Base-by-base conservation (phyloP, 2,113 vertebrate genomes). In the Etia nguti region DNA sequence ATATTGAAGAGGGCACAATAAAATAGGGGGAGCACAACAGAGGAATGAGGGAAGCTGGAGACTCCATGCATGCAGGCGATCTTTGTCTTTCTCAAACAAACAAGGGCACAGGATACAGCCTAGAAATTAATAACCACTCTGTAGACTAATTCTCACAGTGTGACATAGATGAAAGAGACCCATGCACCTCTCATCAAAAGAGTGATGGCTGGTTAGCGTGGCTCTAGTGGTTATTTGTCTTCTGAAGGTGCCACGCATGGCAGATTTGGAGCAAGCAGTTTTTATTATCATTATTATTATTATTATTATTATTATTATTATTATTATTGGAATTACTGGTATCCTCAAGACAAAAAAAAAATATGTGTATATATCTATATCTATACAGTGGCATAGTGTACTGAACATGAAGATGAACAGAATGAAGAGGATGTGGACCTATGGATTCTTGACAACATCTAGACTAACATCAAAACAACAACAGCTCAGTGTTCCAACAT, bases 51-150 rank as follows among this genome's bases (percentile, higher is more conserved):
- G 55, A 85, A 73, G 86, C 84, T 75, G 41, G 85, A 80, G 83
- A 87, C 59, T 52, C 8, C 87, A 82, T 73, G 85, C 79, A 90
- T 56, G 62, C 85, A 85, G 90, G 93, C 83, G 36, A 87, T 93
- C 92, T 91, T 94, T 93, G 91, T 94, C 95, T 95, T 95, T 96
- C 87, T 86, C 84, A 84, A 86, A 92, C 90, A 91, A 95, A 94
- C 93, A 96, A 95, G 95, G 95, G 92, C 93, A 92, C 62, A 83
- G 81, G 75, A 86, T 91, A 60, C 50, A 89, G 87, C 82, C 62
- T 55, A 57, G 88, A 92, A 95, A 95, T 95, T 91, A 95, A 94
- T 95, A 93, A 93, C 84, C 75, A 83, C 84, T 70, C 60, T 77
- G 81, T 86, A 83, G 86, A 89, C 87, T 93, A 89, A 94, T 95